Evolutionary conservation across 2,797 vertebrate genomes (phyloP), one percentile per base, ranked within the genome.

Genomic region (Urosaurus nigricauda): DNA sequence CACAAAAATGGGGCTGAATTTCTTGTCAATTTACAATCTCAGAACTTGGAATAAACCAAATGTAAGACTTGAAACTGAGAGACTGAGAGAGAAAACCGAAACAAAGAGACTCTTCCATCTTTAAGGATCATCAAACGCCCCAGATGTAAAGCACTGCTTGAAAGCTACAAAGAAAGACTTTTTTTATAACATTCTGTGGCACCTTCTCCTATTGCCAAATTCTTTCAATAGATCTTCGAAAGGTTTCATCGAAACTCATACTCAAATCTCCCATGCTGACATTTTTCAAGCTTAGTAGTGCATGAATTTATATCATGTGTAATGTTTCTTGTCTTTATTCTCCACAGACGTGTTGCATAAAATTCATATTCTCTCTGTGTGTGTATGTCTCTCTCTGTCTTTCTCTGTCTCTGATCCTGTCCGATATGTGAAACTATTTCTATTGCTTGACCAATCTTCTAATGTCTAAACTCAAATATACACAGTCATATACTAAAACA

Each of bases 381-480:
- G n/a, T n/a, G n/a, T n/a, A n/a, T n/a, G n/a, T n/a, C n/a, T n/a
- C 4, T 65, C 53, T 74, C 35, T 79, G 13, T 43, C 11, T 53
- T 51, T 51, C 40, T 32, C 21, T n/a, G 35, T 53, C 40, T 75
- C 43, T 51, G 47, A 11, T 83, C 73, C 71, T 70, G 83, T 89
- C 35, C 77, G 70, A 71, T 75, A 77, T 43, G 26, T 29, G 47
- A 75, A 51, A 65, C n/a, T 35, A 71, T 83, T 5, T 5, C 51
- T 71, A 63, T 35, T 13, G 56, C 85, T 71, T 17, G 63, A 70
- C 21, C 75, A 65, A 21, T 89, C 77, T 79, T 79, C 51, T 74
- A 73, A 77, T 88, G 73, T 47, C 65, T 85, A 80, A 32, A 19
- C 83, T 85, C 65, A 85, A 80, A 89, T 79, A 35, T 24, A 35